phyloP scores from a whole-genome alignment of 2,113 vertebrate genomes.

The Sander lucioperca region DNA sequence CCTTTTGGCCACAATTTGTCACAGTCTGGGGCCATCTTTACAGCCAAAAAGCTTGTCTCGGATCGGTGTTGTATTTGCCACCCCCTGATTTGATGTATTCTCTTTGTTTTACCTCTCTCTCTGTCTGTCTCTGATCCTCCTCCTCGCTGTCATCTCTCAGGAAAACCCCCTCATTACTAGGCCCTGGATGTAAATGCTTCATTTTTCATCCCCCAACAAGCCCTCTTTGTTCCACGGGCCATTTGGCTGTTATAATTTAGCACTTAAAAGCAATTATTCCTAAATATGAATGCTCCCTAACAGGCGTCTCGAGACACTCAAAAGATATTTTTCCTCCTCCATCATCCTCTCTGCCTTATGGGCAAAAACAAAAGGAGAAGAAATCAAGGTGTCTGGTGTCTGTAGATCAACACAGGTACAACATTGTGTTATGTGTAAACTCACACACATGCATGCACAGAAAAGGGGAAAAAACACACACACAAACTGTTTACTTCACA shows the following conservation, averaged over 20 bases:
- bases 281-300: conserved; percentile 74
- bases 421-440: neutral
- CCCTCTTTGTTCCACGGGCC: conserved; percentile 76
- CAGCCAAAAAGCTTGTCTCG: conserved; percentile 54
- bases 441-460: conserved; percentile 36
- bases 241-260: conserved; percentile 76
- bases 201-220: conserved; percentile 74
- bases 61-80: conserved; percentile 64
- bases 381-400: conserved; percentile 74
- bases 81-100: conserved; percentile 62
- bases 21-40: conserved; percentile 33
- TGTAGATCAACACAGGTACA: conserved; percentile 35
- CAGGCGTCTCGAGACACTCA: conserved; percentile 67
- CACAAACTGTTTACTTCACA: conserved; percentile 68
- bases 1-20: conserved; percentile 29
- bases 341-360: conserved; percentile 67
- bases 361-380: conserved; percentile 64
- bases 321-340: conserved; percentile 65
- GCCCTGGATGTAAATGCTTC: conserved; percentile 71
- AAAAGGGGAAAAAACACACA: conserved; percentile 12
- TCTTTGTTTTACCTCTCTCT: conserved; percentile 55
- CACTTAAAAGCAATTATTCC: conserved; percentile 81
- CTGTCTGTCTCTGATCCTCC: conserved; percentile 70
- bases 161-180: conserved; percentile 82
- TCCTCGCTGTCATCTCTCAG: conserved; percentile 79